Base-by-base conservation (phyloP, 2,888 invertebrate genomes). In the Rhagophthalmus giganteus region DNA sequence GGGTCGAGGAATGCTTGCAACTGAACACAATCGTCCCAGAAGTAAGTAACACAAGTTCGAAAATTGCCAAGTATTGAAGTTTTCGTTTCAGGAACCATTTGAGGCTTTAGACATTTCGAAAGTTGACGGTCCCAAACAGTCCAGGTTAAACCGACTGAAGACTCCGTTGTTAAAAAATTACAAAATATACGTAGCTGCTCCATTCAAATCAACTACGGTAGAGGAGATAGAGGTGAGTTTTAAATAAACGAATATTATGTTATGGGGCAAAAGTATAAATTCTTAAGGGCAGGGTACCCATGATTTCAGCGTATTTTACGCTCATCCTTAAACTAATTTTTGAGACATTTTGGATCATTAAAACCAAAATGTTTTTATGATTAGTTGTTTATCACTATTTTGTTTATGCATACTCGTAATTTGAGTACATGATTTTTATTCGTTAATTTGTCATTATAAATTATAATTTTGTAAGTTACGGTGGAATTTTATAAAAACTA, bases 51-150 rank as follows among this genome's bases (percentile, higher is more conserved):
- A n/a, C n/a, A n/a, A n/a, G n/a, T n/a, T n/a, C n/a, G n/a, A 20
- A 20, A 20, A 20, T 20, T 3, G 3, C 20, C 20, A 20, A 20
- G 7, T 5, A 20, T 7, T 20, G n/a, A n/a, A n/a, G n/a, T n/a
- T n/a, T n/a, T n/a, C 37, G 20, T 64, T 67, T 44, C 46, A 76
- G 81, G 77, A 75, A 52, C 68, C 70, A 0, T 82, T 71, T 63
- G 82, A 82, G 68, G 81, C 73, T 0, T 57, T 81, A 15, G 82
- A 82, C 59, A 72, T 69, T 27, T 74, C 76, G 0, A 82, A 82
- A 1, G 70, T 74, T 42, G 74, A 78, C 1, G 82, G 82, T 0
- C 82, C 82, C 9, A 70, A 66, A 57, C 73, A 74, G 0, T 77
- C 81, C 0, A 76, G 82, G 2, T 44, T 73, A 41, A 72, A 25